Conservation (phyloP, 2,113 vertebrate genomes). For the Ammospiza caudacuta region DNA sequence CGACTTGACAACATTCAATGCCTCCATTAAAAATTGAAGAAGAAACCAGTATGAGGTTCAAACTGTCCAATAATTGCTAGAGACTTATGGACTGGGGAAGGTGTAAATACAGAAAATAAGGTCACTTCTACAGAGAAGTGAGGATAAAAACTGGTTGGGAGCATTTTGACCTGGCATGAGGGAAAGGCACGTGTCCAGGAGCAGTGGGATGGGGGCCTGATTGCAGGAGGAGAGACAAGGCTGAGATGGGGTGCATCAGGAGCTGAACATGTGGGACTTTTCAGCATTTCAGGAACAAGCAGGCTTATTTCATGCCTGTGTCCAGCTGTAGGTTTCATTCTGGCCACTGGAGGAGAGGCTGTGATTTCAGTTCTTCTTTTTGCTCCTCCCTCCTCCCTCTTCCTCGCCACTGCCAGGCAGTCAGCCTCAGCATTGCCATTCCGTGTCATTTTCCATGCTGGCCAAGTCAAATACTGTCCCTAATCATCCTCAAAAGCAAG, state of each 20-base stretch:
- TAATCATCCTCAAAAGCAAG: slow-evolving; percentile 1
- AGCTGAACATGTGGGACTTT: neutral
- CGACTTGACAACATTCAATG: neutral
- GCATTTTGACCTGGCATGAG: neutral
- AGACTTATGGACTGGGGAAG: neutral
- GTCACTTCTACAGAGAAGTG: neutral
- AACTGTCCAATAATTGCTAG: neutral
- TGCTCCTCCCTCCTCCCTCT: neutral
- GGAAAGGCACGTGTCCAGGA: fast-evolving
- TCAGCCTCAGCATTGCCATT: neutral
- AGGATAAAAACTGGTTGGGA: neutral
- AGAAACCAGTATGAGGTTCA: slow-evolving; percentile 24
- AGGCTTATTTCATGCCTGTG: neutral
- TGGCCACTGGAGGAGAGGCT: neutral
- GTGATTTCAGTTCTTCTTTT: neutral
- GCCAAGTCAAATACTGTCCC: neutral
- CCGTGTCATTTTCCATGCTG: neutral
- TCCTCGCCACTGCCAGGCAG: fast-evolving
- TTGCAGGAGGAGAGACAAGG: neutral
- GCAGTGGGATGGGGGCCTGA: fast-evolving
- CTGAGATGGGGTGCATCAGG: neutral
- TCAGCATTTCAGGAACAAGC: neutral
- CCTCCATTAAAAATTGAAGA: slow-evolving; percentile 1
- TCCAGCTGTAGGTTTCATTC: neutral
- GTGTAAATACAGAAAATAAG: neutral